Base-by-base conservation (phyloP, 2,797 vertebrate species). In the Peromyscus nudipes region DNA sequence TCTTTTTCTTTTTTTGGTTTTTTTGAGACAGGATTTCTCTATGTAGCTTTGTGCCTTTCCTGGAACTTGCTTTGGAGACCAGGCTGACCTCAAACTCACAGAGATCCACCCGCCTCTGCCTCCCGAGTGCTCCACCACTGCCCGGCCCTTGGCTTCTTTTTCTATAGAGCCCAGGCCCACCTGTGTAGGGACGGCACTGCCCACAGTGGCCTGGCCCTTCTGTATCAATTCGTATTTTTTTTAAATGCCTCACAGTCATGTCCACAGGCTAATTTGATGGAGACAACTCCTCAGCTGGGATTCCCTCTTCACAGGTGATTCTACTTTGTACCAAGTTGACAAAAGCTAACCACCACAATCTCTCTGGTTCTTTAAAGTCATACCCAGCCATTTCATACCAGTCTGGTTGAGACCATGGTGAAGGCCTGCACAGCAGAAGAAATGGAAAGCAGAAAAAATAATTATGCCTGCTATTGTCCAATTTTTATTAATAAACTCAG, bases 401-500 rank as follows among this genome's bases (percentile, higher is more conserved):
- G 6, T 92, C 52, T 84, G 19, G 16, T 77, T 83, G 27, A 89
- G 37, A 69, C 34, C 8, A 17, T 75, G 73, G 40, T 75, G 40
- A 43, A 43, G 23, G 37, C 40, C 40, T 43, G 23, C 40, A 75
- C 64, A 23, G 29, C 85, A 34, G 12, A 52, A 37, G 82, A 96
- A 8, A 43, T 89, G 69, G 46, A 94, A 69, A 64, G 40, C 23
- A 65, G 10, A 79, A 60, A 87, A 85, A 84, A 77, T 75, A 87
- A 11, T 84, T 89, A 10, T 13, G 43, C 55, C 9, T 11, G 12
- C 37, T 12, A 75, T 10, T 75, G n/a, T 27, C 21, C 21, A 43
- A 12, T 43, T 43, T 73, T 75, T 43, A 75, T 91, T 88, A 90
- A 71, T 95, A 77, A 85, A 90, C 31, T 92, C 95, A 40, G 43